Base-by-base conservation (phyloP, 2,888 invertebrate genomes). In the Acleris cristana region DNA sequence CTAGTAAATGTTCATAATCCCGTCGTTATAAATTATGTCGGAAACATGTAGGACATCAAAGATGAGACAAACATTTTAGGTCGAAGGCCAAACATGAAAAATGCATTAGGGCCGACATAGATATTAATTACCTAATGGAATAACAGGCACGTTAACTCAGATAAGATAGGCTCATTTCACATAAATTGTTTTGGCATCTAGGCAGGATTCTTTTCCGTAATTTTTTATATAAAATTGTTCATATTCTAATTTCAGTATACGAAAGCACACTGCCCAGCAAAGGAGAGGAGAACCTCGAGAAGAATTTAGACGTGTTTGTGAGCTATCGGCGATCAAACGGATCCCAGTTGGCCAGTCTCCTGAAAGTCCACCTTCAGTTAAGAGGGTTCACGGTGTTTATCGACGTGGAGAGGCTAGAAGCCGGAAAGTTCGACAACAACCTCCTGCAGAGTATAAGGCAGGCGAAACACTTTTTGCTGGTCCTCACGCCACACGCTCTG, bases 381-480 rank as follows among this genome's bases (percentile, higher is more conserved):
- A 94, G 99, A 79, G 99, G 99, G 1, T 99, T 98, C 89, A 96
- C 98, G 30, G 99, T 99, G 30, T 99, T 99, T 87, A 98, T 99
- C 74, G 99, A 99, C 82, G 99, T 99, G 65, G 99, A 99, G 87
- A 94, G 99, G 76, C 92, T 99, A 70, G 98, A 99, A 88, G 99
- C 99, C 30, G 99, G 99, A 52, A 99, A 99, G 92, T 99, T 99
- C 88, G 99, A 99, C 88, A 99, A 99, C 84, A 99, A 99, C 84
- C 93, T 99, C 58, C 93, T 99, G 72, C 98, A 99, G 89, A 99
- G 99, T 90, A 99, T 99, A 85, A 95, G 97, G 76, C 98, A 98
- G 83, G 99, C 99, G 19, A 98, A 98, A 89, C 97, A 99, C 89
- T 99, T 99, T 91, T 94, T 99, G 73, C 94, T 99, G 71, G 99